Evolutionary conservation across 2,888 invertebrate genomes (phyloP).

Genomic region (Uloborus plumipes): DNA sequence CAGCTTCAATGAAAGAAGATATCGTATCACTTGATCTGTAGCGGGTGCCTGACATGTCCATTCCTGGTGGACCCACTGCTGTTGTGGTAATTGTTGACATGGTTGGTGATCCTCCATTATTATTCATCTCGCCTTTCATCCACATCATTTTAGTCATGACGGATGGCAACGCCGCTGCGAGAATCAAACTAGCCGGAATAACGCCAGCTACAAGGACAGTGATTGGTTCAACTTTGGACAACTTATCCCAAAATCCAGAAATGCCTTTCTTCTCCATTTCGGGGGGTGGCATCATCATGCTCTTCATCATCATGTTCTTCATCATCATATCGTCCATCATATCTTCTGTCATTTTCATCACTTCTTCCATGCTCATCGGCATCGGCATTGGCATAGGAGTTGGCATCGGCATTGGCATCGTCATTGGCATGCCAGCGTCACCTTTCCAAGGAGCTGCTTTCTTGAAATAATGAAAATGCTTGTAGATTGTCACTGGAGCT

Average conservation of each 20-base stretch:
- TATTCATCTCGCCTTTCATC: conserved; percentile 29
- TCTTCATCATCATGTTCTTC: conserved; percentile 47
- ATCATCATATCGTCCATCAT: conserved; percentile 53
- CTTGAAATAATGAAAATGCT: conserved; percentile 57
- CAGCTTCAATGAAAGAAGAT: conserved; percentile 25
- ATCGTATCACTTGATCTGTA: conserved; percentile 9
- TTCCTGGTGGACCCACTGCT: not conserved
- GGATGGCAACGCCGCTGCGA: conserved; percentile 47
- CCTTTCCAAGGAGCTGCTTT: conserved; percentile 34
- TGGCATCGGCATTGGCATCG: conserved; percentile 7
- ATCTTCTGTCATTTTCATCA: conserved; percentile 36
- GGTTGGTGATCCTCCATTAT: not conserved
- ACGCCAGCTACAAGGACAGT: conserved; percentile 51
- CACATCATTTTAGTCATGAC: conserved; percentile 47
- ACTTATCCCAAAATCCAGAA: conserved; percentile 19
- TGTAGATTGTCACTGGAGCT: conserved; percentile 35
- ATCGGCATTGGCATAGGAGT: conserved; percentile 2
- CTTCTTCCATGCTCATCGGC: conserved; percentile 2
- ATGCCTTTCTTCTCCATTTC: conserved; percentile 24
- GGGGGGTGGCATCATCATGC: not conserved
- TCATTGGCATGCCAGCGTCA: not conserved
- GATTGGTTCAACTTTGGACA: conserved; percentile 41
- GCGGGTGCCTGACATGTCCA: not conserved
- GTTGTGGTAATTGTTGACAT: conserved; percentile 29
- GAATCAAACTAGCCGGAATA: conserved; percentile 45